A percentile compares a stretch with the other conserved stretches of the same genome.
These are phyloP conservation scores for Nomada fucata DNA, from an alignment of 2,888 invertebrate species.

Conservation along the genomic window DNA sequence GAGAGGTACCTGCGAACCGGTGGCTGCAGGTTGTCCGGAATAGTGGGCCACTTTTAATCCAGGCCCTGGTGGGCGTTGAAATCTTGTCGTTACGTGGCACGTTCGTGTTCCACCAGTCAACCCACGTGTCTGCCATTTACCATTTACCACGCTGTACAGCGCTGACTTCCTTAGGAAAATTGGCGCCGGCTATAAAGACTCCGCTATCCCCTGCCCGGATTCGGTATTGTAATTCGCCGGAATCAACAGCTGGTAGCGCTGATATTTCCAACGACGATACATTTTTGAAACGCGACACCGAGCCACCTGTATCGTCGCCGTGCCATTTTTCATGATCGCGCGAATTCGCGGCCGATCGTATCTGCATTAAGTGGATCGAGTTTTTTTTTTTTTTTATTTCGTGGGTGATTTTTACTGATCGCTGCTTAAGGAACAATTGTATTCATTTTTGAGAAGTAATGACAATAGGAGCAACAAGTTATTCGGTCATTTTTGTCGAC, in stretches of 20 bases:
- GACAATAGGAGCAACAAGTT: too few relatives aligned
- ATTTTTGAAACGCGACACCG: slow-evolving; percentile 42
- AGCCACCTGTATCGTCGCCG: too few relatives aligned
- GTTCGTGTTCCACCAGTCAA: slow-evolving; percentile 51
- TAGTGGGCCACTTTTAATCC: slow-evolving; percentile 48
- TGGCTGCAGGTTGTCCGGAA: slow-evolving; percentile 20
- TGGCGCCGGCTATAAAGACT: slow-evolving; percentile 45
- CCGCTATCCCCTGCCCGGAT: background rate
- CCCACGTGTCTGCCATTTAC: slow-evolving; percentile 55
- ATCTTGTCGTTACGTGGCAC: slow-evolving; percentile 59
- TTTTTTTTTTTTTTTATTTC: too few relatives aligned
- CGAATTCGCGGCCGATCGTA: background rate
- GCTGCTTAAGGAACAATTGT: too few relatives aligned
- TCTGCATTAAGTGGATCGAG: too few relatives aligned
- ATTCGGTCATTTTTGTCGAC: too few relatives aligned
- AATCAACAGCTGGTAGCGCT: slow-evolving; percentile 20
- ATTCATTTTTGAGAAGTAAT: too few relatives aligned
- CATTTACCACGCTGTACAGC: slow-evolving; percentile 38
- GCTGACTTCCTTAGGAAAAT: slow-evolving; percentile 45
- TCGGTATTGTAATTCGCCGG: slow-evolving; percentile 27
- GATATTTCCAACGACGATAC: slow-evolving; percentile 29
- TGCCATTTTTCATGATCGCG: background rate
- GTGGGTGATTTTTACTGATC: too few relatives aligned
- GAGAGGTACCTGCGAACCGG: slow-evolving; percentile 28
- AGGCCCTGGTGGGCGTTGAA: slow-evolving; percentile 49